Evolutionary conservation across 2,888 invertebrate species (phyloP).

Genomic region (Frankliniella fusca): DNA sequence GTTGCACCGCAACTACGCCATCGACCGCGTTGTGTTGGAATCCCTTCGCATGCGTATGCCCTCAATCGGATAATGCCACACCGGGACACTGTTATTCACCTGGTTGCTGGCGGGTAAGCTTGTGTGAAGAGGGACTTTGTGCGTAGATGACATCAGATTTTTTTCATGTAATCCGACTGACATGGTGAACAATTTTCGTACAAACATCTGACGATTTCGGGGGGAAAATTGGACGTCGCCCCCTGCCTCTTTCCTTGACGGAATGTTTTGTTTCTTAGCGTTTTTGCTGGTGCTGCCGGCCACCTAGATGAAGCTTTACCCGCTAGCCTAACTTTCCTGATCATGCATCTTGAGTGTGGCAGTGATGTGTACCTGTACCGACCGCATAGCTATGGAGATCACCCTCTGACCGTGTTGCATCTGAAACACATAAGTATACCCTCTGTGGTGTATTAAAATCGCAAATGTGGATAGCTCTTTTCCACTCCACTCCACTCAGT

Average conservation of each 20-base stretch:
- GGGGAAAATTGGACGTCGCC: background rate
- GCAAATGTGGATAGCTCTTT: background rate
- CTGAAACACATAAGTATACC: constrained; percentile 19
- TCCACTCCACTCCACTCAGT: background rate
- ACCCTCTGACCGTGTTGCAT: constrained; percentile 9
- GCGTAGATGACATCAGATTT: background rate
- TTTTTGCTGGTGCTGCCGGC: constrained; percentile 15
- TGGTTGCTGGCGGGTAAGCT: constrained; percentile 92
- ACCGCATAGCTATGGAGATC: constrained; percentile 11
- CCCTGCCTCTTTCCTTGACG: constrained; percentile 30
- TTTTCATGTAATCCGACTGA: constrained; percentile 10
- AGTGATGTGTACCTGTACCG: constrained; percentile 1
- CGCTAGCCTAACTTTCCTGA: constrained; percentile 22
- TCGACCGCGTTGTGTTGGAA: background rate
- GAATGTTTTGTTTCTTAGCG: constrained; percentile 17
- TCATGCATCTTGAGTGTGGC: constrained; percentile 24
- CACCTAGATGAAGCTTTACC: constrained; percentile 18
- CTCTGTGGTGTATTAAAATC: constrained; percentile 17
- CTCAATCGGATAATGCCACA: constrained; percentile 4
- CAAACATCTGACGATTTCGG: constrained; percentile 10
- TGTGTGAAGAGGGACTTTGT: constrained; percentile 29
- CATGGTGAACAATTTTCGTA: constrained; percentile 33
- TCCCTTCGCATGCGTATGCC: background rate
- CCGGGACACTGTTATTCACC: constrained; percentile 81
- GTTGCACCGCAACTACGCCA: background rate